Evolutionary conservation across 2,797 vertebrate species (phyloP), one percentile per base, ranked within the genome.

Genomic region (Chanos chanos): DNA sequence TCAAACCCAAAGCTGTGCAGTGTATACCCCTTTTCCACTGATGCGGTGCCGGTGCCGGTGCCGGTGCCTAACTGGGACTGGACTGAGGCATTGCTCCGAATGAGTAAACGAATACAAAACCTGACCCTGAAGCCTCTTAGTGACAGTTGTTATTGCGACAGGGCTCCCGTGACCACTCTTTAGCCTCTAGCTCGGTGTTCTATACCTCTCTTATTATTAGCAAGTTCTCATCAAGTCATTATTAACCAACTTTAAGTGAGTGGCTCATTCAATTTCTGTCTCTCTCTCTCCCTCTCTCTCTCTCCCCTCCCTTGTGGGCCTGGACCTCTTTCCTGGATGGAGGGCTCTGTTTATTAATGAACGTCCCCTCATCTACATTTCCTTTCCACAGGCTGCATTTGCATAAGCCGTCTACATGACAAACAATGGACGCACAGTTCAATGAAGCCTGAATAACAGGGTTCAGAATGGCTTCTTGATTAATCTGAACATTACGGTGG

Each of bases 391-490:
- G 61, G 60, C 43, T 44, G 72, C 66, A 80, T 81, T 75, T 75
- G 74, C 76, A 77, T 81, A 78, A 80, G 60, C 70, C 64, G 77
- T 81, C 78, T 77, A 74, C 69, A 76, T 78, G 76, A 75, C 74
- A 81, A 81, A 81, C 74, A 78, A 77, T 75, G 68, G 73, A 72
- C 62, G 40, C 69, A 71, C 73, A 75, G 74, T 68, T 78, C 78
- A 78, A 65, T 79, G 89, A 86, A 88, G 86, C 77, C 72, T 83
- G 83, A 90, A 89, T 86, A 83, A 81, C 75, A 84, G 82, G 77
- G 79, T 86, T 85, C 77, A 79, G 75, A 81, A 68, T 68, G 53
- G 22, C 54, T 60, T 65, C 60, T 73, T 80, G 76, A 80, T 76
- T 78, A 76, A 80, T 78, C 57, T 58, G 54, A 76, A 67, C 68